Base-by-base conservation (phyloP, 2,797 vertebrate genomes). In the Enteromius mattozi region DNA sequence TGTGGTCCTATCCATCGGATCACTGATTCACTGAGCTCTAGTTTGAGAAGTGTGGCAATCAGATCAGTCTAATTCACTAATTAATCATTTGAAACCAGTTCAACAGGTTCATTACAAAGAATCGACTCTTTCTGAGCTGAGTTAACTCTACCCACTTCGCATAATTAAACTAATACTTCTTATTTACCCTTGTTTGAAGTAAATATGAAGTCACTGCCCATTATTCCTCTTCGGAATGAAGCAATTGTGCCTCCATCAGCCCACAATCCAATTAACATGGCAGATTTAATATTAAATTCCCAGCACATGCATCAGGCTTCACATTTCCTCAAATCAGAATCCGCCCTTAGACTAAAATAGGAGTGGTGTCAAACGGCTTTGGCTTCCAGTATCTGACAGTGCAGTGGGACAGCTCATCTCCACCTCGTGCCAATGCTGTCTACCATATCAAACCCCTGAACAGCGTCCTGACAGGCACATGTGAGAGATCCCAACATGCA, bases 271-370 rank as follows among this genome's bases (percentile, higher is more conserved):
- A 65, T 30, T 35, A 16, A 12, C 6, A 37, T 45, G 3, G 5
- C 30, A 1, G 4, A 17, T 65, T 83, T 83, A 19, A 83, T 76
- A 68, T 83, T 24, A 68, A 37, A 24, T 77, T 54, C 81, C 27
- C 16, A 68, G 61, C 61, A 33, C 63, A 19, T 65, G 13, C 4
- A n/a, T 40, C 16, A 81, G 19, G 61, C 47, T 33, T 75, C 49
- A 37, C 8, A 9, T 76, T 83, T 83, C 27, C 82, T 86, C 49
- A 51, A 85, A 88, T 87, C 87, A 89, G 37, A 86, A 87, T 80
- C 49, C 84, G 74, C 69, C 66, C 63, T 69, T 51, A 40, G 45
- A 80, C 35, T 72, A 54, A 88, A 89, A 85, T 83, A 85, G 49
- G 27, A 14, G 78, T 51, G 71, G 70, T 77, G 82, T 88, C 68